Evolutionary conservation across 2,113 vertebrate species (phyloP).

Genomic region (Notarius lentiginosus): DNA sequence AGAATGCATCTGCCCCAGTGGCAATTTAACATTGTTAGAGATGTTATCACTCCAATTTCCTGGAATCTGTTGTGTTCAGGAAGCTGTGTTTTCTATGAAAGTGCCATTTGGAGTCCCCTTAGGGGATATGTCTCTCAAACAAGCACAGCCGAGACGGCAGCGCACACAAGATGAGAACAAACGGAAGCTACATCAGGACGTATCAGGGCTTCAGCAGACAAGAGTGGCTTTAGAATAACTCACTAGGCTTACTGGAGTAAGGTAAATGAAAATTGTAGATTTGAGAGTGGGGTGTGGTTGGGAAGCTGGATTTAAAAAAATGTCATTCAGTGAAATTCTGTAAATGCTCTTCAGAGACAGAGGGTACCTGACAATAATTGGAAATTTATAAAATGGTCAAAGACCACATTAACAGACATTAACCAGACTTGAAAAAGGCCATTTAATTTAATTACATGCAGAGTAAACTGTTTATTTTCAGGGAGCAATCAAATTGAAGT

Average conservation of each 20-base stretch:
- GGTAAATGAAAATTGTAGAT: background rate
- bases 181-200: conserved; percentile 64
- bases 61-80: conserved; percentile 64
- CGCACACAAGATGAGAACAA: conserved; percentile 35
- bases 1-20: conserved; percentile 40
- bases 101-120: conserved; percentile 65
- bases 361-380: conserved; percentile 37
- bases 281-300: background rate
- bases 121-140: conserved; percentile 60
- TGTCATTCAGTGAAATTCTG: background rate
- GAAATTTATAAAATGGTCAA: conserved; percentile 27
- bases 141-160: conserved; percentile 52
- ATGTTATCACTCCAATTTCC: conserved; percentile 67
- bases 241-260: background rate
- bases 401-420: conserved; percentile 8
- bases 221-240: conserved; percentile 7
- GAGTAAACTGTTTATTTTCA: conserved; percentile 11
- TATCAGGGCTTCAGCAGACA: conserved; percentile 56
- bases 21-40: conserved; percentile 48
- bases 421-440: background rate
- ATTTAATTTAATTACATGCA: conserved; percentile 29
- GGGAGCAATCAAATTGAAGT: conserved; percentile 2
- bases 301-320: background rate
- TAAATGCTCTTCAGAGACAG: background rate
- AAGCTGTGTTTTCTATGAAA: conserved; percentile 68